Conservation (phyloP, 2,113 vertebrate species). For the Aptenodytes patagonicus region DNA sequence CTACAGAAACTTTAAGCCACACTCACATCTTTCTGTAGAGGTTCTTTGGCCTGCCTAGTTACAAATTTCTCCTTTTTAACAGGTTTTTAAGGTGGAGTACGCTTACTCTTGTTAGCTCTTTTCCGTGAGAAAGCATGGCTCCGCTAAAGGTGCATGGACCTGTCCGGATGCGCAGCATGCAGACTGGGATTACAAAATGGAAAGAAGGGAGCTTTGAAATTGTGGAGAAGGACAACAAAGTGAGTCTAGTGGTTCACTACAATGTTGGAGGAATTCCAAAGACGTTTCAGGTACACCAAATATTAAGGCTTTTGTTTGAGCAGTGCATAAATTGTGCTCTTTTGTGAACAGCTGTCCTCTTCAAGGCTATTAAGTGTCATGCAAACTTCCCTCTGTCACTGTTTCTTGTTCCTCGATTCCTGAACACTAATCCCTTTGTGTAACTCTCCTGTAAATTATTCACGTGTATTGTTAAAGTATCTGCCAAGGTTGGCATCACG, state of each 20-base stretch:
- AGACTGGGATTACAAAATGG: conserved; percentile 91
- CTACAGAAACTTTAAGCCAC: neutral
- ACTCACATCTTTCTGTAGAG: neutral
- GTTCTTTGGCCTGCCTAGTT: neutral
- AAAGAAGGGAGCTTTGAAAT: conserved; percentile 96
- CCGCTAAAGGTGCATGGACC: conserved; percentile 87
- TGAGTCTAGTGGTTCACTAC: conserved; percentile 87
- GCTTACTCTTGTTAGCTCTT: neutral
- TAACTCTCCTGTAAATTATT: conserved; percentile 31
- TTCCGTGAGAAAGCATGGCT: conserved; percentile 69
- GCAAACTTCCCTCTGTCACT: neutral
- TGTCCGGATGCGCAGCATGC: conserved; percentile 85
- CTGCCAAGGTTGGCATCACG: neutral
- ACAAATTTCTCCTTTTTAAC: neutral
- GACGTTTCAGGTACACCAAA: conserved; percentile 85
- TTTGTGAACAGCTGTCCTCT: conserved; percentile 41
- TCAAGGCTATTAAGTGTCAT: conserved; percentile 10
- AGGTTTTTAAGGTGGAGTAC: conserved; percentile 30
- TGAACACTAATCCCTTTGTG: conserved; percentile 35
- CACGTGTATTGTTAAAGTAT: neutral
- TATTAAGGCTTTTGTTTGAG: conserved; percentile 51
- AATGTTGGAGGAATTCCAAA: conserved; percentile 86
- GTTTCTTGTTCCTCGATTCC: conserved; percentile 32
- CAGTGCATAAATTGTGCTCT: neutral
- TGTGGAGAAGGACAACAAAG: conserved; percentile 93